phyloP scores from a whole-genome alignment of 2,113 vertebrate species.

The Chauna torquata region DNA sequence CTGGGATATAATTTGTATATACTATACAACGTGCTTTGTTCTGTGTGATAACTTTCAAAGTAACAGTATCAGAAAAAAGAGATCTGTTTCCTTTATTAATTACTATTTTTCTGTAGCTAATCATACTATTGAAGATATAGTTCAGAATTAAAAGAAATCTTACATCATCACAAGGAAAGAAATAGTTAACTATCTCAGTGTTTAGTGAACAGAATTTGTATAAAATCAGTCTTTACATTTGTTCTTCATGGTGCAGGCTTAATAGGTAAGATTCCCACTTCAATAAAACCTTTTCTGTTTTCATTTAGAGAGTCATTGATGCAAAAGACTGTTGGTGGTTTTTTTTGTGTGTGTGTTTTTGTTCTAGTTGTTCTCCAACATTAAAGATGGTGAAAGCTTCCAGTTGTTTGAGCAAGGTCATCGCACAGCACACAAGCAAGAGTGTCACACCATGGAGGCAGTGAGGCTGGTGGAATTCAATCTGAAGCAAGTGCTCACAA shows the following conservation, averaged over 20 bases:
- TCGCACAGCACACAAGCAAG: slow-evolving; percentile 87
- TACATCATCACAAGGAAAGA: no score
- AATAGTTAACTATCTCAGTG: neutral
- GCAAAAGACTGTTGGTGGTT: neutral
- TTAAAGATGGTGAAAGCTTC: slow-evolving; percentile 80
- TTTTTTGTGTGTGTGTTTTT: neutral
- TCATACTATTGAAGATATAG: neutral
- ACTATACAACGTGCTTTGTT: neutral
- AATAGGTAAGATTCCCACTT: neutral
- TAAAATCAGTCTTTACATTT: neutral
- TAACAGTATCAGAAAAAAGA: neutral
- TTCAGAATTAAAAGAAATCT: neutral
- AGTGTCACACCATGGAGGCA: slow-evolving; percentile 90
- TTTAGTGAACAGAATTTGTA: neutral
- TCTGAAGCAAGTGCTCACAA: slow-evolving; percentile 86
- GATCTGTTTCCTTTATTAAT: neutral
- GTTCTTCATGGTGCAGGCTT: neutral
- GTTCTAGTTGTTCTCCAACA: slow-evolving; percentile 84
- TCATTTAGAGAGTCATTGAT: neutral
- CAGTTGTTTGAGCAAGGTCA: slow-evolving; percentile 85
- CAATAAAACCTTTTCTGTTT: neutral
- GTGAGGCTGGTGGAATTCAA: slow-evolving; percentile 88
- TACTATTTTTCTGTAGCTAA: neutral
- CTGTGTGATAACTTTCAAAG: neutral
- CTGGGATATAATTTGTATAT: neutral